phyloP scores from a whole-genome alignment of 2,797 vertebrate genomes.

The Hemitrygon akajei region DNA sequence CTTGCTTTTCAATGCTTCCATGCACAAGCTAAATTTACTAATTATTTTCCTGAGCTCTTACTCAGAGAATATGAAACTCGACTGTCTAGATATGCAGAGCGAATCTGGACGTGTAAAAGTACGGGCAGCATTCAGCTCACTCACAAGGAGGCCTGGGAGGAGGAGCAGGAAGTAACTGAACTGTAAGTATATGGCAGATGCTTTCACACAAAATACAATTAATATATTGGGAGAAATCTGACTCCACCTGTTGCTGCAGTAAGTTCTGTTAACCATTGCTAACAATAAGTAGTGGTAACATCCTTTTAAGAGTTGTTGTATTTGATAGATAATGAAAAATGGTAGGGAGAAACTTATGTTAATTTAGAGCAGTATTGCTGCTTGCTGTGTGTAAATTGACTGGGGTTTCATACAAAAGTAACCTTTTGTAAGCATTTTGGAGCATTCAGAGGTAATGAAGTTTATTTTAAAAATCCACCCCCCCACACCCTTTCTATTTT shows the following conservation, averaged over 20 bases:
- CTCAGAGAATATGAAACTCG: conserved; percentile 87
- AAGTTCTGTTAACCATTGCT: neutral
- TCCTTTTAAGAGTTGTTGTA: neutral
- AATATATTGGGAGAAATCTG: neutral
- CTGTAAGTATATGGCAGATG: conserved; percentile 71
- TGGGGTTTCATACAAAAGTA: too few relatives aligned
- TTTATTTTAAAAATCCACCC: too few relatives aligned
- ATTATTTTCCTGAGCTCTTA: conserved; percentile 24
- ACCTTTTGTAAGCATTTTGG: too few relatives aligned
- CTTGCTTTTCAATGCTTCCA: neutral
- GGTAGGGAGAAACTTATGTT: too few relatives aligned
- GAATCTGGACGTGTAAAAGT: conserved; percentile 97
- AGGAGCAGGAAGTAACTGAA: conserved; percentile 96
- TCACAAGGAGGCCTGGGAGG: conserved; percentile 96
- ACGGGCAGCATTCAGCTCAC: conserved; percentile 95
- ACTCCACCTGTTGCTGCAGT: neutral
- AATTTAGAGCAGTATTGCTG: too few relatives aligned
- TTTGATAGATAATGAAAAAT: neutral
- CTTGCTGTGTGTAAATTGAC: too few relatives aligned
- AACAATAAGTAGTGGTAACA: too few relatives aligned
- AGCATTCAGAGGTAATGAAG: too few relatives aligned
- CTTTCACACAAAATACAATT: neutral
- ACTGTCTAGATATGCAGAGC: conserved; percentile 74
- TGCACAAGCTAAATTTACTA: neutral
- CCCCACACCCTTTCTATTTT: too few relatives aligned